phyloP scores from a whole-genome alignment of 2,113 vertebrate species.

The Amphilophus citrinellus region DNA sequence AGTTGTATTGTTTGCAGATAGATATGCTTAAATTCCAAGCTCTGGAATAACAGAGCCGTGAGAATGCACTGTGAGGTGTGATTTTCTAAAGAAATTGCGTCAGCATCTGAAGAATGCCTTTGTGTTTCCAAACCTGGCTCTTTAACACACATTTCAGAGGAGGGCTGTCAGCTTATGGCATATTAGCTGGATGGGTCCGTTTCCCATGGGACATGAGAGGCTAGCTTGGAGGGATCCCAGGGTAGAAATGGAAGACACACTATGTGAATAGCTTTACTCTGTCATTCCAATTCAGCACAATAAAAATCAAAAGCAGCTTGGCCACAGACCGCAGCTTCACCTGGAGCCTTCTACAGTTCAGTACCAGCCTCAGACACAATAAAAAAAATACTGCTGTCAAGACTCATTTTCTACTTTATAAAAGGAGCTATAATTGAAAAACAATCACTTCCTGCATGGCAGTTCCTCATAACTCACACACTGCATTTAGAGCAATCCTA shows the following conservation, averaged over 20 bases:
- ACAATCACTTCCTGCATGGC: conserved; percentile 27
- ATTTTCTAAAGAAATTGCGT: conserved; percentile 66
- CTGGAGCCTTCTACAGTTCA: conserved; percentile 54
- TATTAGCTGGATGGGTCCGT: conserved; percentile 76
- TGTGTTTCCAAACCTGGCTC: conserved; percentile 74
- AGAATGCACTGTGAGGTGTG: conserved; percentile 52
- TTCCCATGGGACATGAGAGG: conserved; percentile 75
- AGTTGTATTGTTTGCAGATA: conserved; percentile 20
- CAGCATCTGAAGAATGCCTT: conserved; percentile 74
- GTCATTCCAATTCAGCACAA: conserved; percentile 76
- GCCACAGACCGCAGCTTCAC: conserved; percentile 61
- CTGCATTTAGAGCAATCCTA: conserved; percentile 2
- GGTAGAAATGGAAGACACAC: conserved; percentile 78
- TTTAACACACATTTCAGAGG: conserved; percentile 77
- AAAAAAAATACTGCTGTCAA: conserved; percentile 37
- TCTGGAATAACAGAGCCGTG: conserved; percentile 30
- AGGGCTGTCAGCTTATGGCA: conserved; percentile 77
- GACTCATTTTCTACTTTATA: conserved; percentile 33
- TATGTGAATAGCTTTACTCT: conserved; percentile 79
- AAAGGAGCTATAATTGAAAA: conserved; percentile 43
- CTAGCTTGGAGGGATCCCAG: conserved; percentile 74
- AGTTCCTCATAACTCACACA: conserved; percentile 17
- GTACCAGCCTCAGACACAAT: conserved; percentile 39
- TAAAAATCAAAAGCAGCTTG: conserved; percentile 68
- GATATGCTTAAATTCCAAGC: conserved; percentile 14